Conservation (phyloP, 1,140 invertebrate species). For the Riptortus pedestris region DNA sequence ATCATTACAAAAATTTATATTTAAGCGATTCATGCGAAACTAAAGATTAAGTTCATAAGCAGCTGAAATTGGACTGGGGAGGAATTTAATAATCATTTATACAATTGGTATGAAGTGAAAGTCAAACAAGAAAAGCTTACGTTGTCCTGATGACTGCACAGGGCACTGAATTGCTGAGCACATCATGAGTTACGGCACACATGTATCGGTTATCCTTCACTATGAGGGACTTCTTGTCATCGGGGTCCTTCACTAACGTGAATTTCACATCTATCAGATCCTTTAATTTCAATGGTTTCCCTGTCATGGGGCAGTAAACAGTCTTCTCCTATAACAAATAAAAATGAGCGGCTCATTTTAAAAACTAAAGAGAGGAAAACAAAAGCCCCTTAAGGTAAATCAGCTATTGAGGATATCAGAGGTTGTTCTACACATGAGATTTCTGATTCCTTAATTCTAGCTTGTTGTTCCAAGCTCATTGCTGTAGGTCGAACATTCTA, state of each 20-base stretch:
- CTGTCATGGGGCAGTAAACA: constrained; percentile 90
- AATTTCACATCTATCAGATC: constrained; percentile 92
- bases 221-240: constrained; percentile 70
- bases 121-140: constrained; percentile 47
- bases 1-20: too few relatives aligned
- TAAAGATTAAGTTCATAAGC: too few relatives aligned
- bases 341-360: not conserved
- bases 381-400: too few relatives aligned
- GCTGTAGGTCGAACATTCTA: too few relatives aligned
- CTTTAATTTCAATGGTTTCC: constrained; percentile 78
- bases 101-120: too few relatives aligned
- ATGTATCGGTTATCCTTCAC: constrained; percentile 84
- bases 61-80: too few relatives aligned
- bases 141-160: constrained; percentile 84
- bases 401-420: too few relatives aligned
- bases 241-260: constrained; percentile 74
- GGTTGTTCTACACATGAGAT: too few relatives aligned
- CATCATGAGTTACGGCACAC: constrained; percentile 94
- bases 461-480: too few relatives aligned
- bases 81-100: too few relatives aligned
- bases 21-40: too few relatives aligned
- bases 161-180: constrained; percentile 86
- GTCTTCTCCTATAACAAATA: constrained; percentile 54
- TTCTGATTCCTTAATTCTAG: too few relatives aligned
- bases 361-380: constrained; percentile 1